phyloP scores from a whole-genome alignment of 2,797 vertebrate genomes.

The Cryptoprocta ferox region DNA sequence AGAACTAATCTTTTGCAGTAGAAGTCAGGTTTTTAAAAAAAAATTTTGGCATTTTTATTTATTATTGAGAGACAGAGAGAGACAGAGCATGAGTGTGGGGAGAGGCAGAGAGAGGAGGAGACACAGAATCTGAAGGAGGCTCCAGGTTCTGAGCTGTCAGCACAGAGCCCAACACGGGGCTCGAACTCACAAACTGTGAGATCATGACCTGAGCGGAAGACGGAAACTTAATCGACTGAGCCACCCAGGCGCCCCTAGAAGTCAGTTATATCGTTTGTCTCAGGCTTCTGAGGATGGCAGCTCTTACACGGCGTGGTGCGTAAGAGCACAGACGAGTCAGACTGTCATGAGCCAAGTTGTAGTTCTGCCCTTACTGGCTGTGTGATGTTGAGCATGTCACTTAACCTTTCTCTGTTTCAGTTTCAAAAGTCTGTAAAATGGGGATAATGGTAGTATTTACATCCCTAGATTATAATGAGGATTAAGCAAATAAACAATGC shows the following conservation, averaged over 20 bases:
- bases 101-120: too few species aligned
- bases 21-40: not conserved
- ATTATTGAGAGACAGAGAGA: too few species aligned
- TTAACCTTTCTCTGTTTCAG: not conserved
- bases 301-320: not conserved
- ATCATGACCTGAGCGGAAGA: too few species aligned
- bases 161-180: too few species aligned
- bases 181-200: too few species aligned
- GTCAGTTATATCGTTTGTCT: not conserved
- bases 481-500: not conserved
- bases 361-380: not conserved
- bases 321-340: not conserved
- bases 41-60: too few species aligned
- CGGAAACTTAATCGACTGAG: too few species aligned
- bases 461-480: not conserved
- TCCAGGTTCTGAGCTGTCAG: too few species aligned
- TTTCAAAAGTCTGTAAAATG: slow-evolving; percentile 21
- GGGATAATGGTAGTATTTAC: not conserved
- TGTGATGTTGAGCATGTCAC: not conserved
- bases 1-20: not conserved
- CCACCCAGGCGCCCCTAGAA: not conserved
- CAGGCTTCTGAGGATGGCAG: not conserved
- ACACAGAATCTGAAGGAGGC: too few species aligned
- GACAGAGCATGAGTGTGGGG: too few species aligned
- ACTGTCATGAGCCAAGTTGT: not conserved